phyloP scores from a whole-genome alignment of 2,888 invertebrate genomes.

The Coenonympha arcania region DNA sequence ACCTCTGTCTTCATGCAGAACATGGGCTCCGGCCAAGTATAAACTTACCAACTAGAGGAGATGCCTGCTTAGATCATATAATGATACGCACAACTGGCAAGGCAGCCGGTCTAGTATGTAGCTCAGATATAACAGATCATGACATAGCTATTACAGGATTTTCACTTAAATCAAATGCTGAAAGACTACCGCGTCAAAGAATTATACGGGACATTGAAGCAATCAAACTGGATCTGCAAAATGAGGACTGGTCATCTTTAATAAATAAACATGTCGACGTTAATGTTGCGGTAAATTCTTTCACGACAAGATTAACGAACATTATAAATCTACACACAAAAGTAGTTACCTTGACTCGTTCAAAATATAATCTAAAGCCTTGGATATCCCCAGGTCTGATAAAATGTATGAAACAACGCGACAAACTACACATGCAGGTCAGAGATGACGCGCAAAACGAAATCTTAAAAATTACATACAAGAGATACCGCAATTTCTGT shows the following conservation, averaged over 20 bases:
- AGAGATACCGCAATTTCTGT: too few species aligned
- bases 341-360: not conserved
- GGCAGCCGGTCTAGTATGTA: conserved; percentile 2
- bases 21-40: conserved; percentile 3
- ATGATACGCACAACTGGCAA: not conserved
- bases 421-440: too few species aligned
- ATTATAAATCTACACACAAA: conserved; percentile 3
- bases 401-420: not conserved
- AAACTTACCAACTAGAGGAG: conserved; percentile 5
- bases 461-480: too few species aligned
- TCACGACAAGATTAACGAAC: not conserved
- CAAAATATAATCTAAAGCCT: conserved; percentile 12
- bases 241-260: not conserved
- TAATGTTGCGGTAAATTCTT: not conserved
- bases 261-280: not conserved
- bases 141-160: conserved; percentile 1
- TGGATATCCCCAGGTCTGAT: too few species aligned
- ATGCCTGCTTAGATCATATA: conserved; percentile 4
- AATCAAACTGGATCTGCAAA: not conserved
- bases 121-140: conserved; percentile 13
- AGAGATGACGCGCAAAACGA: too few species aligned
- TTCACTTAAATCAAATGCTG: not conserved
- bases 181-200: not conserved
- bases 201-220: conserved; percentile 1
- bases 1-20: conserved; percentile 6